Base-by-base conservation (phyloP, 1,140 invertebrate species). In the Euura saliciscinereae region DNA sequence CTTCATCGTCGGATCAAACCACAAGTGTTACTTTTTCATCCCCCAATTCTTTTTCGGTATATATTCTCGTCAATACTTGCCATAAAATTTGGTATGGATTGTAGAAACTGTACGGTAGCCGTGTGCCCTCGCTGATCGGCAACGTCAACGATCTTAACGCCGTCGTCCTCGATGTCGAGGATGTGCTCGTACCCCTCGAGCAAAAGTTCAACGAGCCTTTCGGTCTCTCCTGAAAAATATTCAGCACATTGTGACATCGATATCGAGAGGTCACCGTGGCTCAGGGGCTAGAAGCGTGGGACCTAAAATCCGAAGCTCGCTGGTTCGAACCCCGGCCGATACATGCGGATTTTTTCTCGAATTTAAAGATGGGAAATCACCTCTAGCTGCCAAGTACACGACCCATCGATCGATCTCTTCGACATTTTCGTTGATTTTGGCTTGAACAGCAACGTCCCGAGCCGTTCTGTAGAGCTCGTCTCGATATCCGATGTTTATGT, bases 161-260 rank as follows among this genome's bases (percentile, higher is more conserved):
- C 91, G 4, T 90, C 90, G 75, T 96, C 94, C 11, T 91, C 87
- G 0, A 95, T 87, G 77, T 96, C 94, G n/a, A 95, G 80, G 51
- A 97, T 93, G 76, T 96, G 94, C 81, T 96, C 94, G 79, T 97
- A 97, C 2, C 96, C 95, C 87, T 96, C 94, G 11, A 95, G 77
- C 3, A 96, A 79, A 7, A 97, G 84, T 75, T 95, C 91, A 71
- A 93, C 91, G 51, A 97, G 88, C 81, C 92, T 93, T 65, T 93
- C 93, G 2, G 90, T 90, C 76, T 96, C 92, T 6, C 94, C 94
- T 66, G 43, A 44, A 64, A 70, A 13, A 72, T 73, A 68, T 28
- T 28, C 28, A 28, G 28, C 28, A 28, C 0, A 28, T 28, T 28
- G 28, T 28, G 28, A 28, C 28, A 28, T 28, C 28, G 28, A 28